Percentiles rank a stretch among this genome's conserved stretches.
Conservation (phyloP, 2,888 invertebrate genomes). For the Rotaria magnacalcarata region DNA sequence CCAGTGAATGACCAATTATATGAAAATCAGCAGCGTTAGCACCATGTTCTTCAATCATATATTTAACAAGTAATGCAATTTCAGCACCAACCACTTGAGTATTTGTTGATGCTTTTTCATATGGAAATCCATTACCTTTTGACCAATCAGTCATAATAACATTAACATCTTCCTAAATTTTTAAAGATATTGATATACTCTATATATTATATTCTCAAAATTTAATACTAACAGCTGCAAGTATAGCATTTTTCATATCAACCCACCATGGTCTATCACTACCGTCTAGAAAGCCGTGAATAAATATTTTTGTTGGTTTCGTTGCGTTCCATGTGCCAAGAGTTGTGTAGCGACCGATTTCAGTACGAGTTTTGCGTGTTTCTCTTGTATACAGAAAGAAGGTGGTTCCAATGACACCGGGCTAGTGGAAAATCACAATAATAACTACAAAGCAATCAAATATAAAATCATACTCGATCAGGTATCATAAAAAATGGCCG, state of each 20-base stretch:
- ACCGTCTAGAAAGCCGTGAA: slow-evolving; percentile 43
- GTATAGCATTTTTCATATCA: slow-evolving; percentile 43
- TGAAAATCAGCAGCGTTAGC: slow-evolving; percentile 45
- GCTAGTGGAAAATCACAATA: not conserved
- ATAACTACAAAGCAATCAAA: not conserved
- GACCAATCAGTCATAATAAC: slow-evolving; percentile 47
- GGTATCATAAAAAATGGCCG: slow-evolving; percentile 14
- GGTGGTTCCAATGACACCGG: not conserved
- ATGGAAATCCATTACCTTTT: slow-evolving; percentile 47
- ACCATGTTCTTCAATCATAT: slow-evolving; percentile 40
- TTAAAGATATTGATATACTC: not conserved
- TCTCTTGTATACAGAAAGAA: not conserved
- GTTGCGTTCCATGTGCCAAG: slow-evolving; percentile 7
- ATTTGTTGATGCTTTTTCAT: slow-evolving; percentile 45
- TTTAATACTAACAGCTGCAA: slow-evolving; percentile 26
- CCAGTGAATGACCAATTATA: slow-evolving; percentile 48
- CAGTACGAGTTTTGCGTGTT: not conserved
- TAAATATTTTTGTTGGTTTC: slow-evolving; percentile 37
- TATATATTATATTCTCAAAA: not conserved
- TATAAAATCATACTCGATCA: not conserved
- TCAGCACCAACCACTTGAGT: slow-evolving; percentile 47
- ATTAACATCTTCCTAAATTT: slow-evolving; percentile 37
- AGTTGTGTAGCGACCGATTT: not conserved
- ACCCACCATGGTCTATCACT: slow-evolving; percentile 30
- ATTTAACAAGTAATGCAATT: slow-evolving; percentile 45